These are phyloP conservation scores for Thereva nobilitata DNA, from an alignment of 2,888 invertebrate species.

Conservation along the genomic window DNA sequence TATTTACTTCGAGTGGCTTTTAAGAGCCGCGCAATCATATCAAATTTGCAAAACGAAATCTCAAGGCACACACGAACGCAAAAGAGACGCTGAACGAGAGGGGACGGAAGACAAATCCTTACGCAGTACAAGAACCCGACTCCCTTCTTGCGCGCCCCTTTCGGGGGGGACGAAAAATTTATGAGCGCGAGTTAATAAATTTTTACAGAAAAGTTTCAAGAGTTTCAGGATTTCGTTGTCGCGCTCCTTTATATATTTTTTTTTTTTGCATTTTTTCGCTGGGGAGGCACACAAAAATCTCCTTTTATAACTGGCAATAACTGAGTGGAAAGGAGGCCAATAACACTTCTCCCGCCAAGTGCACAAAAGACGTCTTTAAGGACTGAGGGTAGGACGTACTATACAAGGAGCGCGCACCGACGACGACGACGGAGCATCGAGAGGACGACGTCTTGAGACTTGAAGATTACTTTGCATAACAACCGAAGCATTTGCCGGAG, in stretches of 20 bases:
- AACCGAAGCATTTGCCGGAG: conserved; percentile 41
- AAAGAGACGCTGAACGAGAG: not conserved
- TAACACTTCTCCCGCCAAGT: not conserved
- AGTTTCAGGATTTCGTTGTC: conserved; percentile 17
- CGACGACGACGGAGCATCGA: not conserved
- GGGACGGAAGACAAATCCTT: too few species aligned
- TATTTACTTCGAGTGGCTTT: too few species aligned
- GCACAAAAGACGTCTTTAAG: conserved; percentile 17
- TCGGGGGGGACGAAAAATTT: conserved; percentile 2
- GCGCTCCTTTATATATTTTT: conserved; percentile 7
- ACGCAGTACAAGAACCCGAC: too few species aligned
- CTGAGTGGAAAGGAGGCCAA: not conserved
- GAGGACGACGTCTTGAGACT: too few species aligned
- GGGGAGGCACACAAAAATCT: too few species aligned
- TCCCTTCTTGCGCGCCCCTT: not conserved
- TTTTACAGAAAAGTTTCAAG: conserved; percentile 24
- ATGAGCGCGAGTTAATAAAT: conserved; percentile 29
- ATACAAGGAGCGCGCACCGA: not conserved
- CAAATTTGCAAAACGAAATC: too few species aligned
- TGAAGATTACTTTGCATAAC: conserved; percentile 25
- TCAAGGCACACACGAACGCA: not conserved
- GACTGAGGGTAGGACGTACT: not conserved
- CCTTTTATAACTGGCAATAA: too few species aligned
- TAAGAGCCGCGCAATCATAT: too few species aligned
- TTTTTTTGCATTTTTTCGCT: not conserved